Percentiles rank a stretch among this genome's conserved stretches.
Conservation (phyloP, 2,113 vertebrate genomes). For the Chionomys nivalis region DNA sequence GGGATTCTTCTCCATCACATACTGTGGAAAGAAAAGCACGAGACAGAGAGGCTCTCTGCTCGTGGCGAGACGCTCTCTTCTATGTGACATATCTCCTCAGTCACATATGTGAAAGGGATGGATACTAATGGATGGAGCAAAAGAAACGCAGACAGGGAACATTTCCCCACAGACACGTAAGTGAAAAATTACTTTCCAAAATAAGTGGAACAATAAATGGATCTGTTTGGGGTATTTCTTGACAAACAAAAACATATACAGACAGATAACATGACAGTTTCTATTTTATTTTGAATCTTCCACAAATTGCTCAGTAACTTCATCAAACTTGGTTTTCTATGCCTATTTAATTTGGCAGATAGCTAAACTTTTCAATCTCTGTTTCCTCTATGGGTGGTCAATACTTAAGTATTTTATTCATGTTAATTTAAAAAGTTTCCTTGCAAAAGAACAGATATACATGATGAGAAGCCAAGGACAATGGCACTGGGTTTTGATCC, state of each 20-base stretch:
- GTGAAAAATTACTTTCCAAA: background rate
- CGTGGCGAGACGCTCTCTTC: background rate
- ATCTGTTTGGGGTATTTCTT: background rate
- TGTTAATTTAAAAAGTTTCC: background rate
- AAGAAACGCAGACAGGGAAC: background rate
- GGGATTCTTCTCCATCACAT: background rate
- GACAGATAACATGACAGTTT: background rate
- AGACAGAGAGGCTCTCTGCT: background rate
- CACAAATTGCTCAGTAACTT: background rate
- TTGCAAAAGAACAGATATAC: background rate
- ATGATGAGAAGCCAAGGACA: too few relatives aligned
- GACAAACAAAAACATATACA: background rate
- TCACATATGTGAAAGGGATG: background rate
- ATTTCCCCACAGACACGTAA: background rate
- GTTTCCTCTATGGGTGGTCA: background rate
- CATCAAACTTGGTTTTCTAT: background rate
- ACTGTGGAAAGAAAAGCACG: background rate
- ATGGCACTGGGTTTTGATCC: too few relatives aligned
- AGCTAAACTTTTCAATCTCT: background rate
- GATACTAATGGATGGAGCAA: background rate
- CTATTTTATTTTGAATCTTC: background rate
- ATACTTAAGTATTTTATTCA: background rate
- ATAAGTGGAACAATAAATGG: background rate
- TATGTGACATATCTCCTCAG: background rate
- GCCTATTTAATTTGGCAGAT: background rate